Evolutionary conservation across 2,113 vertebrate species (phyloP), one percentile per base, ranked within the genome.

Genomic region (Cyrtonyx montezumae): DNA sequence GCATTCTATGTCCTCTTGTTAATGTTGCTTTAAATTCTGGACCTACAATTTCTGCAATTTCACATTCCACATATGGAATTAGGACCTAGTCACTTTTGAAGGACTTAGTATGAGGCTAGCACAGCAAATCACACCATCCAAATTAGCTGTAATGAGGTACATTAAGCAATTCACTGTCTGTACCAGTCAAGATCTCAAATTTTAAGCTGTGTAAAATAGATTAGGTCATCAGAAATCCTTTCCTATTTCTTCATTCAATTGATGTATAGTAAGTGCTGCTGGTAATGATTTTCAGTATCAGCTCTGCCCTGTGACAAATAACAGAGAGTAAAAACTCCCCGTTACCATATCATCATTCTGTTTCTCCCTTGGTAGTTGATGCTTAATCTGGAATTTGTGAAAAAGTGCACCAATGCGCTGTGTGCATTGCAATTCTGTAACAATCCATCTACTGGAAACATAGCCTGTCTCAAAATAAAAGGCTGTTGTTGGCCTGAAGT

Each of bases 211-310:
- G 34, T 5, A 15, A 82, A 85, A 3, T 28, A 53, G 28, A 37
- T 68, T 34, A 21, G 28, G 5, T 18, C 10, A 49, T 71, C 11
- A 81, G 43, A 89, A 63, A 67, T 37, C 8, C 36, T 73, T 85
- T 28, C 8, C 0, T 0, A 45, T 67, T 75, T 87, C 43, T 8
- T 71, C 37, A 68, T 70, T 63, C 17, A 20, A 6, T 3, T 6
- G 25, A 49, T n/a, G 8, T 22, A n/a, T 42, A 34, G 68, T 62
- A 26, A 42, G 43, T 75, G 73, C 32, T 55, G 63, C 92, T 83
- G 51, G 78, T 87, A 95, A 96, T 90, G 88, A 79, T 55, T 91
- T 92, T 83, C 51, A 91, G 49, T 92, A 95, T 56, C 86, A 76
- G 70, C 85, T 93, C 59, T n/a, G 32, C 94, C 84, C 77, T 79